Evolutionary conservation across 2,113 vertebrate species (phyloP), one percentile per base, ranked within the genome.

Genomic region (Istiophorus platypterus): DNA sequence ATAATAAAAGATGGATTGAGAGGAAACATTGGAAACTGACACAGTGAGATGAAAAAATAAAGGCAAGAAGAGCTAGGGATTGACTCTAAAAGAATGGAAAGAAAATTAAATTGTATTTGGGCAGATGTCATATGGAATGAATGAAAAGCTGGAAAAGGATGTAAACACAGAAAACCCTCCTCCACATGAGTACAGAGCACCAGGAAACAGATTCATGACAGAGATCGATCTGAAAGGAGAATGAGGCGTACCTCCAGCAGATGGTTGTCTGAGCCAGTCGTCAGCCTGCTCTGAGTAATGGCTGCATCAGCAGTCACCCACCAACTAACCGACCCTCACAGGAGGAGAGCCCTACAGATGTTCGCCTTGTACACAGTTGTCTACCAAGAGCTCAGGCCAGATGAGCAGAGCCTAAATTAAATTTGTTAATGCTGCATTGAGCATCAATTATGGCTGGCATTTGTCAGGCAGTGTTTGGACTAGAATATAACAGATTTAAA

Each of bases 191-290:
- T 58, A 65, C 77, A 74, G 87, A 78, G 72, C 57, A 64, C 78
- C 82, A 20, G 42, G 77, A 91, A 92, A 91, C 82, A 41, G 89
- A 86, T 80, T 89, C 45, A 22, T 90, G 93, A 93, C 87, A 87
- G 89, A 92, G 94, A 95, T 93, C 41, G 85, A 95, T 94, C 80
- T 89, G 88, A 84, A 58, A 67, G 85, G 85, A 86, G 89, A 91
- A 82, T 61, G 84, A 92, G 88, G 82, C 86, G 47, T 80, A 91
- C 90, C 91, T 91, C 78, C 74, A 91, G 89, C 93, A 94, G 94
- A 95, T 94, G 93, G 89, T 90, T 91, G 92, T 92, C 89, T 81
- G 80, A 82, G 82, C 82, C 76, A 7, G 54, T 90, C 76, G 20
- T 87, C 90, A 81, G 85, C 78, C 49, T 18, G 69, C 82, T 84